phyloP scores from a whole-genome alignment of 2,797 vertebrate species.

The Sphenopsis melanotis region DNA sequence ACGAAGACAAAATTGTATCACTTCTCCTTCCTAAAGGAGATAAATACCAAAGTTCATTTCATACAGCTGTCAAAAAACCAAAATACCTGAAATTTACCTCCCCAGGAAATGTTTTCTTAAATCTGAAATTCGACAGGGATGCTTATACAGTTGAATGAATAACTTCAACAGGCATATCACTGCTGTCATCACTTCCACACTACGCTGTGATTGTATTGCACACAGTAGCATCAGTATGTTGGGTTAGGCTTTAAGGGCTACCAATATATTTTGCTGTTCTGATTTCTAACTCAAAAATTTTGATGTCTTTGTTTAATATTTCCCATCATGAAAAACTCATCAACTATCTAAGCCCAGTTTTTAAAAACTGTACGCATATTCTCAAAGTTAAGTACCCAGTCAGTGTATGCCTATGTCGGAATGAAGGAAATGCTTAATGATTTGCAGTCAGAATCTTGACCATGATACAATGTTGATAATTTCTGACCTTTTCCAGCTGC shows the following conservation, averaged over 20 bases:
- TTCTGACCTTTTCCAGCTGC: not conserved
- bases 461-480: not conserved
- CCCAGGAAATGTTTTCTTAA: not conserved
- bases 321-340: not conserved
- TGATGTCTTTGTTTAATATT: not conserved
- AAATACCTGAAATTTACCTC: not conserved
- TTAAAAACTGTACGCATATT: not conserved
- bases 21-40: conserved; percentile 9
- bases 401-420: not conserved
- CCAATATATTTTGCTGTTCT: not conserved
- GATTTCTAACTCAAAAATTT: not conserved
- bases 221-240: not conserved
- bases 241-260: not conserved
- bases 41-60: not conserved
- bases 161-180: not conserved
- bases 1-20: conserved; percentile 24
- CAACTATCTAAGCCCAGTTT: not conserved
- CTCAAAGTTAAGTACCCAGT: not conserved
- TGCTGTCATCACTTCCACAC: not conserved
- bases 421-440: not conserved
- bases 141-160: not conserved
- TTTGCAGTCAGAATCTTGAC: not conserved
- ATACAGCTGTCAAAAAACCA: not conserved
- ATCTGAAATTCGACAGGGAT: not conserved
- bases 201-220: not conserved